Evolutionary conservation across 2,888 invertebrate genomes (phyloP).

Genomic region (Zygogramma bicolorata): DNA sequence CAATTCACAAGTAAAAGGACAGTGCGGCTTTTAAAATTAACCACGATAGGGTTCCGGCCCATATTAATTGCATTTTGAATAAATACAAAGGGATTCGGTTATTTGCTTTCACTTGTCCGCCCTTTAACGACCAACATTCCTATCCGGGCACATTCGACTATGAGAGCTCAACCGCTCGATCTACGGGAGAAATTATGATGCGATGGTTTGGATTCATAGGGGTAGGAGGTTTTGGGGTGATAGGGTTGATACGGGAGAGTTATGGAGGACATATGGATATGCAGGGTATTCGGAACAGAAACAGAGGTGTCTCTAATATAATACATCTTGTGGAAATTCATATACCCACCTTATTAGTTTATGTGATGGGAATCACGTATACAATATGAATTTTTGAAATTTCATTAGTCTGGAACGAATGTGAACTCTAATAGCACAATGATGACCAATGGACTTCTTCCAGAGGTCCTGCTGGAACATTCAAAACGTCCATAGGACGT

Average conservation of each 20-base stretch:
- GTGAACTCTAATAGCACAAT: too few relatives aligned
- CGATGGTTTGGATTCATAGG: neutral
- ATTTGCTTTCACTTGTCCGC: constrained; percentile 26
- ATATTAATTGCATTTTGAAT: constrained; percentile 38
- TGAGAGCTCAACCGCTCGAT: constrained; percentile 7
- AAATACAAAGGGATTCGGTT: constrained; percentile 37
- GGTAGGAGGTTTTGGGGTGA: neutral
- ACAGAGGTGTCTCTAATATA: neutral
- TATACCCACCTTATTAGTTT: too few relatives aligned
- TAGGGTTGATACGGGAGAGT: neutral
- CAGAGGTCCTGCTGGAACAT: too few relatives aligned
- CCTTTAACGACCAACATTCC: constrained; percentile 3
- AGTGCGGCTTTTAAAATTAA: constrained; percentile 32
- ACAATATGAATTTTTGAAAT: too few relatives aligned
- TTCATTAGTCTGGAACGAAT: too few relatives aligned
- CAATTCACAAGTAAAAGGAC: constrained; percentile 33
- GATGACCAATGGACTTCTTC: too few relatives aligned
- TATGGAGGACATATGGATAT: neutral
- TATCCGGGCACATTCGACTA: constrained; percentile 14
- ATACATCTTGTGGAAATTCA: too few relatives aligned
- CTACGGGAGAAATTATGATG: neutral
- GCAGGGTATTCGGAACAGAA: neutral
- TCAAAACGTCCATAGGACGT: too few relatives aligned
- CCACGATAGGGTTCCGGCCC: constrained; percentile 12
- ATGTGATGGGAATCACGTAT: too few relatives aligned